phyloP scores from a whole-genome alignment of 1,140 invertebrate species.

The Drosophila biarmipes region DNA sequence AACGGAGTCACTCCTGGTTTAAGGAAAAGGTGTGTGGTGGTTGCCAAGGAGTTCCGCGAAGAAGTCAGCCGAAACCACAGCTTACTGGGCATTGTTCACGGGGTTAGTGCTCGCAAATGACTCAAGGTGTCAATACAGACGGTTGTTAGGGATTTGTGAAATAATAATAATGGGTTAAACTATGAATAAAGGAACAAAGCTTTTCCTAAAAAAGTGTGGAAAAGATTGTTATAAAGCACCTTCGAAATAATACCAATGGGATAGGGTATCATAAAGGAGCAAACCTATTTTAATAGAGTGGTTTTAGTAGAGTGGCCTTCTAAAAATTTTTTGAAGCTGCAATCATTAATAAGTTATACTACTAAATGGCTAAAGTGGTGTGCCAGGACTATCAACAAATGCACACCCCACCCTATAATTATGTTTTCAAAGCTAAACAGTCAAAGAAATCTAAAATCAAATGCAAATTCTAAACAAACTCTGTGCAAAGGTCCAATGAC shows the following conservation, averaged over 20 bases:
- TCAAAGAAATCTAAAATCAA: conserved; percentile 25
- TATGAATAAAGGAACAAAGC: background rate
- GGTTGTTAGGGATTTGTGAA: background rate
- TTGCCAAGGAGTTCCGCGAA: conserved; percentile 12
- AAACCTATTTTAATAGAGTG: no score
- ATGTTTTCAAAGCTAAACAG: conserved; percentile 3
- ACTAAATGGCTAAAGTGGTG: background rate
- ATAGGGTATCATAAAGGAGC: no score
- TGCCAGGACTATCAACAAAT: background rate
- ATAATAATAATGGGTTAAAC: background rate
- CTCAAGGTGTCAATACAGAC: conserved; percentile 15
- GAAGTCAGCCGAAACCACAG: conserved; percentile 31
- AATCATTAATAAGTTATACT: no score
- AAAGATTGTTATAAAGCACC: background rate
- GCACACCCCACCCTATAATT: background rate
- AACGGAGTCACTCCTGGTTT: conserved; percentile 12
- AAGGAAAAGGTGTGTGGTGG: conserved; percentile 22
- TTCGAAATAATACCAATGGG: no score
- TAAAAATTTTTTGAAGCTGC: no score
- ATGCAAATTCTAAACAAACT: conserved; percentile 18
- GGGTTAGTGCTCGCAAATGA: conserved; percentile 52
- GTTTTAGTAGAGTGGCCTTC: no score
- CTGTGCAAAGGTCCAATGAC: conserved; percentile 2
- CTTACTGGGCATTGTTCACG: conserved; percentile 27
- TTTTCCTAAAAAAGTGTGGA: background rate